These are phyloP conservation scores for Karalla daura DNA, from an alignment of 2,797 vertebrate species.

Conservation along the genomic window DNA sequence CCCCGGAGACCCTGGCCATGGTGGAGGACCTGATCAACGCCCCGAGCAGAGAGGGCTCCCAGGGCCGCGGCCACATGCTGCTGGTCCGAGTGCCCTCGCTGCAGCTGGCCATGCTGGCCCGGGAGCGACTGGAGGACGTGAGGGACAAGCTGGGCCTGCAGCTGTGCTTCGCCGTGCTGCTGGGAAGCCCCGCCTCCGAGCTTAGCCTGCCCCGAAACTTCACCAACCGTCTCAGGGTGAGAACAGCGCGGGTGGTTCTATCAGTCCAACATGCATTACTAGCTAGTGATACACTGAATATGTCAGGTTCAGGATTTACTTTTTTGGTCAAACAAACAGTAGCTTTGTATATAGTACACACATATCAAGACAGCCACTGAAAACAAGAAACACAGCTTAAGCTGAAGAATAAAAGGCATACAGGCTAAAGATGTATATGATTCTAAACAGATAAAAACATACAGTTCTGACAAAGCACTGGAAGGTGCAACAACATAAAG, in stretches of 20 bases:
- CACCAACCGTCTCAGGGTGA: conserved; percentile 90
- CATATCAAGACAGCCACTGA: too few species aligned
- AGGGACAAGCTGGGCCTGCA: conserved; percentile 94
- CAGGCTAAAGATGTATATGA: too few species aligned
- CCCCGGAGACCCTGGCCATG: conserved; percentile 95
- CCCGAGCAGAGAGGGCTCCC: conserved; percentile 85
- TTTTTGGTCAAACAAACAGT: too few species aligned
- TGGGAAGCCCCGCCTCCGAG: conserved; percentile 91
- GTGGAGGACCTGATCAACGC: conserved; percentile 94
- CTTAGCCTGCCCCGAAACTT: conserved; percentile 90
- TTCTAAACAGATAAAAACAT: too few species aligned
- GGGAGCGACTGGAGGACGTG: conserved; percentile 94
- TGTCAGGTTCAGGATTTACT: too few species aligned
- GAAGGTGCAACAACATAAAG: too few species aligned
- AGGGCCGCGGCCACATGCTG: conserved; percentile 94
- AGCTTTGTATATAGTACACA: too few species aligned
- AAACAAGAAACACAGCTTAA: too few species aligned
- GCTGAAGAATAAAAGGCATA: too few species aligned
- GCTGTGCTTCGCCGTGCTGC: conserved; percentile 94
- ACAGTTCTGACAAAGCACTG: too few species aligned
- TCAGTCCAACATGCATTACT: background rate
- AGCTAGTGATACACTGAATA: too few species aligned
- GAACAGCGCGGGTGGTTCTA: conserved; percentile 39
- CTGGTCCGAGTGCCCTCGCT: conserved; percentile 95
- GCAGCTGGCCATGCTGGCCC: conserved; percentile 96